phyloP scores from a whole-genome alignment of 2,113 vertebrate species.

The Dunckerocampus dactyliophorus region DNA sequence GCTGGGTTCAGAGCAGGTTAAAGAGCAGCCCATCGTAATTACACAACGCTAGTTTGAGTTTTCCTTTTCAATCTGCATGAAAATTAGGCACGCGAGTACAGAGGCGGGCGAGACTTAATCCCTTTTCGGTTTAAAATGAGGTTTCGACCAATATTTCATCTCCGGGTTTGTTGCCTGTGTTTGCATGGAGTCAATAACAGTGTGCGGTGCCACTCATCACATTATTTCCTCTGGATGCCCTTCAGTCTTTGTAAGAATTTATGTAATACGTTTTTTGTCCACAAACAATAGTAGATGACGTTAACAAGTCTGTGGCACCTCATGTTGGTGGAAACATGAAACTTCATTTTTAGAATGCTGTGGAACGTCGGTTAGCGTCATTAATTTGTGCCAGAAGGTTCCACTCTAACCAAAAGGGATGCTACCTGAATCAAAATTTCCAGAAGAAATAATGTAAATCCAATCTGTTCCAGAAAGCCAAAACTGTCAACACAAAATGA shows the following conservation, averaged over 20 bases:
- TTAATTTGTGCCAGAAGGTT: too few species aligned
- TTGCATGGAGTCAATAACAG: not conserved
- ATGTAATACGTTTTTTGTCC: not conserved
- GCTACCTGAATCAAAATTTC: too few species aligned
- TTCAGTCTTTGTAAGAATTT: not conserved
- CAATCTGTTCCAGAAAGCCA: too few species aligned
- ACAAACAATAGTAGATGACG: not conserved
- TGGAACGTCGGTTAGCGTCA: too few species aligned
- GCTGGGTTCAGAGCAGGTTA: constrained; percentile 47
- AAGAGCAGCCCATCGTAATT: constrained; percentile 26
- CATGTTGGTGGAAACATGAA: not conserved
- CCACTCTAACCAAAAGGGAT: too few species aligned
- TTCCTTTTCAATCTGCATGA: constrained; percentile 5
- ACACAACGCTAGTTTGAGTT: constrained; percentile 11
- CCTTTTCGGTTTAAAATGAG: constrained; percentile 1
- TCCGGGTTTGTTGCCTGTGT: not conserved
- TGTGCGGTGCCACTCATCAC: not conserved
- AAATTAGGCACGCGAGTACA: not conserved
- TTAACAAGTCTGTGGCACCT: not conserved
- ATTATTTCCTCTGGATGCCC: not conserved
- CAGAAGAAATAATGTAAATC: too few species aligned
- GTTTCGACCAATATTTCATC: constrained; percentile 1
- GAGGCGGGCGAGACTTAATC: not conserved
- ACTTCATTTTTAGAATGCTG: not conserved
- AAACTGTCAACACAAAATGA: too few species aligned